Percentiles rank a stretch among this genome's conserved stretches.
These are phyloP conservation scores for Molossus alvarezi DNA, from an alignment of 2,797 vertebrate species.

Conservation along the genomic window DNA sequence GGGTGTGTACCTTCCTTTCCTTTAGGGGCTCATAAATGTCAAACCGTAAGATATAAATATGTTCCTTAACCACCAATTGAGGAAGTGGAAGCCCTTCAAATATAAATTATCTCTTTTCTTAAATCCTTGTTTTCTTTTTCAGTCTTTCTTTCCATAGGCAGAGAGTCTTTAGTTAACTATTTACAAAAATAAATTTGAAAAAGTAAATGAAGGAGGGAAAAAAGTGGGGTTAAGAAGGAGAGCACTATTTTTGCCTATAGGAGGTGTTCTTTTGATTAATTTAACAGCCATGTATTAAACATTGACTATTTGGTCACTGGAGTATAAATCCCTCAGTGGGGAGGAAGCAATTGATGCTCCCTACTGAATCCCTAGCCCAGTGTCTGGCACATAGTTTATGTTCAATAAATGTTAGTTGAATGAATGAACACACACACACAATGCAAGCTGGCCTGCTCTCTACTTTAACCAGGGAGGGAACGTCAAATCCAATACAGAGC, in stretches of 20 bases:
- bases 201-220: constrained; percentile 18
- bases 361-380: neutral
- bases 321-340: constrained; percentile 25
- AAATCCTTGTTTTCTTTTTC: constrained; percentile 23
- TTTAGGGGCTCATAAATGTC: constrained; percentile 79
- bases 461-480: constrained; percentile 1
- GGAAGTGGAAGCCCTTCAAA: constrained; percentile 37
- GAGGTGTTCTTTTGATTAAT: constrained; percentile 14
- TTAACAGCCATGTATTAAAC: constrained; percentile 19
- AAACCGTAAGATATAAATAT: constrained; percentile 69
- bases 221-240: neutral
- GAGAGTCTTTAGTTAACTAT: constrained; percentile 2
- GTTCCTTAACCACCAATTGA: constrained; percentile 63
- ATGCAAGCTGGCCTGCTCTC: neutral
- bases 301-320: neutral
- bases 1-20: constrained; percentile 73
- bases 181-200: constrained; percentile 58
- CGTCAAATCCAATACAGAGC: constrained; percentile 40
- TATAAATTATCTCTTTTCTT: constrained; percentile 39
- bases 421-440: neutral
- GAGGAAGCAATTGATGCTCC: neutral
- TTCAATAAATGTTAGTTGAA: constrained; percentile 49
- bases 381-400: neutral
- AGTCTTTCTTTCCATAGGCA: constrained; percentile 13
- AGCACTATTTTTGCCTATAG: neutral